Conservation (phyloP, 2,797 vertebrate species). For the Mormyrops boulengeri region DNA sequence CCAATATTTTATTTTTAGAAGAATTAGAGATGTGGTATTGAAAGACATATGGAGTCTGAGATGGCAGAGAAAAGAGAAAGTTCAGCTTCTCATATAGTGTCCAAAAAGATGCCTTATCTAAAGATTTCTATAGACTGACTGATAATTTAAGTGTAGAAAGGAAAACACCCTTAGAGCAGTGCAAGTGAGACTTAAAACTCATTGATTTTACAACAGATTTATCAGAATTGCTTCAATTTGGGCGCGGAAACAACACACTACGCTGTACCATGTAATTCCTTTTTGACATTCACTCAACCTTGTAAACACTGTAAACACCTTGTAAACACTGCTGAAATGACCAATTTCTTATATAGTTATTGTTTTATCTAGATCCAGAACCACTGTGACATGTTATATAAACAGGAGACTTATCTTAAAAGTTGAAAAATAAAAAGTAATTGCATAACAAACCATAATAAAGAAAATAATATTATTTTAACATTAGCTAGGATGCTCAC, state of each 20-base stretch:
- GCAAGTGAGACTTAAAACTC: not conserved
- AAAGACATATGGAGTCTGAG: not conserved
- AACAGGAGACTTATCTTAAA: not conserved
- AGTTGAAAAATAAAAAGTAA: not conserved
- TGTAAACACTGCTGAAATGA: not conserved
- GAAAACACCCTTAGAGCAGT: not conserved
- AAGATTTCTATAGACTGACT: not conserved
- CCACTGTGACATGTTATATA: not conserved
- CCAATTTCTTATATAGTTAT: not conserved
- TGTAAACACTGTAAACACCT: not conserved
- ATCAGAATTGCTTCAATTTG: not conserved
- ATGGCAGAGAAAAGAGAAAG: not conserved
- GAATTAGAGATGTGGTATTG: not conserved
- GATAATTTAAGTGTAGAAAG: not conserved
- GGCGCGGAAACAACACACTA: not conserved
- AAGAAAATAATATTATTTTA: not conserved
- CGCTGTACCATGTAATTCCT: not conserved
- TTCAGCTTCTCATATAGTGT: not conserved
- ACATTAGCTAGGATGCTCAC: not conserved
- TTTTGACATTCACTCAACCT: not conserved
- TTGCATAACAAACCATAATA: not conserved
- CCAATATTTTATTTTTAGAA: not conserved
- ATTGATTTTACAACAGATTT: not conserved
- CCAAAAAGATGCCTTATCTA: not conserved
- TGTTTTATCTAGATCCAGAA: not conserved